These are phyloP conservation scores for Crotophaga sulcirostris DNA, from an alignment of 2,113 vertebrate species.

Conservation along the genomic window DNA sequence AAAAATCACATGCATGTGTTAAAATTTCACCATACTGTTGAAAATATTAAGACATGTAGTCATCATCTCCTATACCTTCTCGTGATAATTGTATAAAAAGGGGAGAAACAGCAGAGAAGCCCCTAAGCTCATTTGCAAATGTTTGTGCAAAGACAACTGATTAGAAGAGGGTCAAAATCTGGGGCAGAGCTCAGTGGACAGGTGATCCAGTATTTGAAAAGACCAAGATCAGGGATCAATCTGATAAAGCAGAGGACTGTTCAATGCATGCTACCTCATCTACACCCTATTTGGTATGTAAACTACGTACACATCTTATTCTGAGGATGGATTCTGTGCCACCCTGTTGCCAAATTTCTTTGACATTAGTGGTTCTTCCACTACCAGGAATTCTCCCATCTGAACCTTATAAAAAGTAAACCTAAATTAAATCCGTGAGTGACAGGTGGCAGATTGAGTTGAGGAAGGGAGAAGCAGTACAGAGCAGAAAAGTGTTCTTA, in stretches of 20 bases:
- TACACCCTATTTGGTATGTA: neutral
- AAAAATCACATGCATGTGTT: neutral
- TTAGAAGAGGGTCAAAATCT: neutral
- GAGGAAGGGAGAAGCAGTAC: neutral
- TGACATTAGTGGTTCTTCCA: neutral
- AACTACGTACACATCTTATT: neutral
- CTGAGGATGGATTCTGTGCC: neutral
- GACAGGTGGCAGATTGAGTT: conserved; percentile 20
- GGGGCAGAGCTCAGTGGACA: neutral
- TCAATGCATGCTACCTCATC: neutral
- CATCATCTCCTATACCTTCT: neutral
- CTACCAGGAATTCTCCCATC: neutral
- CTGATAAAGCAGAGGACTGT: neutral
- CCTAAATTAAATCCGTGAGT: neutral
- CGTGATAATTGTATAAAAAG: neutral
- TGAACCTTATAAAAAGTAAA: neutral
- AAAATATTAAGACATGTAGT: neutral
- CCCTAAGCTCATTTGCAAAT: neutral
- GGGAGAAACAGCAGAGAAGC: neutral
- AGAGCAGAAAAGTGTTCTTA: neutral
- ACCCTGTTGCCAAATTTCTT: neutral
- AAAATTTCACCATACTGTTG: neutral
- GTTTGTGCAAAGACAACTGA: neutral
- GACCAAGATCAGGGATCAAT: neutral
- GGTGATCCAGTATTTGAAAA: neutral